Base-by-base conservation (phyloP, 2,888 invertebrate genomes). In the Drosophila austrosaltans region DNA sequence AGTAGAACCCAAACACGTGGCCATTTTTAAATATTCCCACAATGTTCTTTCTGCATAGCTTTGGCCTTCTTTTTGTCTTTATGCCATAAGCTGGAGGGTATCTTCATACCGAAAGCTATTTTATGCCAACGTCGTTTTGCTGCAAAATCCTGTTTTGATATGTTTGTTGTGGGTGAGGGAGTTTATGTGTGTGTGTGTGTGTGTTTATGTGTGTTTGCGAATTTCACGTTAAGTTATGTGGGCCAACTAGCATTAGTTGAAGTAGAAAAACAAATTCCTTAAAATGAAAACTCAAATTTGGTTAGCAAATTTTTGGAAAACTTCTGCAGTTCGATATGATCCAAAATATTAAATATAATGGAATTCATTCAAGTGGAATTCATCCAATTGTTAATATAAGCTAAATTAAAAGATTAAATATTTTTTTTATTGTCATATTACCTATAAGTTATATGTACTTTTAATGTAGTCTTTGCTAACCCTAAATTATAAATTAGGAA, bases 1-100 rank as follows among this genome's bases (percentile, higher is more conserved):
- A 16, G 16, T 16, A 16, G 16, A 61, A 60, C 60, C 72, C 71
- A 82, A 82, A 72, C 81, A 75, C 53, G 70, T 82, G 78, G 75
- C 67, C 67, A 68, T 44, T 72, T 76, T 76, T 74, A 72, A 83
- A 89, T 81, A 87, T 86, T 81, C 81, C 64, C 81, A 79, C 74
- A 77, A 65, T 74, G 66, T 65, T 32, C 16, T 48, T 44, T 63
- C 57, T 42, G 54, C 75, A 53, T 62, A 68, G 72, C 75, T 53
- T 54, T 69, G 25, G 48, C 48, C 25, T 25, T 48, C 25, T 48
- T 48, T 39, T 39, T 57, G 36, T 20, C 36, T 22, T 22, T 57
- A 57, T 57, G 36, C 36, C 36, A 39, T 16, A 30, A 48, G 48
- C 57, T 39, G 20, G 56, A 20, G 25, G 48, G 48, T 7, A 54